phyloP scores from a whole-genome alignment of 2,113 vertebrate species.

The Pipa parva region DNA sequence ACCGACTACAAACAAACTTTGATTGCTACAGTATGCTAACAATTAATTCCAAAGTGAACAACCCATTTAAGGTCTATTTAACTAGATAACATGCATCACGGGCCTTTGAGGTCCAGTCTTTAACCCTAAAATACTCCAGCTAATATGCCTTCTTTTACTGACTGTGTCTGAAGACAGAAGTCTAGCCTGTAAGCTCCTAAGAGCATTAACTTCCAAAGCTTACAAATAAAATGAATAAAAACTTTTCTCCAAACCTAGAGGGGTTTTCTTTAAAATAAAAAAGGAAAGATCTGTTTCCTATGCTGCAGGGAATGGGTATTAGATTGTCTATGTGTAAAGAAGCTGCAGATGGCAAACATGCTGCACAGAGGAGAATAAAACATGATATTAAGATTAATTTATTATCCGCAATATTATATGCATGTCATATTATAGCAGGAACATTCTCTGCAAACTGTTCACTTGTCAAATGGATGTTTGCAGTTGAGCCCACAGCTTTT shows the following conservation, averaged over 20 bases:
- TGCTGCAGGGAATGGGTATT: background rate
- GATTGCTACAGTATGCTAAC: too few relatives aligned
- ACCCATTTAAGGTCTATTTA: too few relatives aligned
- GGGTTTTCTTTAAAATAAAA: background rate
- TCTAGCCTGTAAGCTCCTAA: too few relatives aligned
- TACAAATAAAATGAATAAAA: too few relatives aligned
- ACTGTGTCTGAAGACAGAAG: too few relatives aligned
- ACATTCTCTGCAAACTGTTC: conserved; percentile 42
- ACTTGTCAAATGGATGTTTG: conserved; percentile 43
- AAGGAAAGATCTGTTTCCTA: conserved; percentile 8
- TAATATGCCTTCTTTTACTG: too few relatives aligned
- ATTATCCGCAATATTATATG: conserved; percentile 41
- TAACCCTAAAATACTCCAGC: too few relatives aligned
- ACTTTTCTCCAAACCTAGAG: background rate
- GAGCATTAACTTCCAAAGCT: too few relatives aligned
- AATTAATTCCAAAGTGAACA: too few relatives aligned
- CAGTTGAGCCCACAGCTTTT: conserved; percentile 42
- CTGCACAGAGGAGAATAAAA: conserved; percentile 32
- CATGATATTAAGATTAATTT: conserved; percentile 41
- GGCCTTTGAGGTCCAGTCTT: too few relatives aligned
- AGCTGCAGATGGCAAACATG: conserved; percentile 41
- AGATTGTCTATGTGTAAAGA: conserved; percentile 12
- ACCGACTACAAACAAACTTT: too few relatives aligned
- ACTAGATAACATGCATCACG: too few relatives aligned
- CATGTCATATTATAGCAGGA: conserved; percentile 41